phyloP scores from a whole-genome alignment of 1,140 invertebrate species.

The Pachypeltis micranthus region DNA sequence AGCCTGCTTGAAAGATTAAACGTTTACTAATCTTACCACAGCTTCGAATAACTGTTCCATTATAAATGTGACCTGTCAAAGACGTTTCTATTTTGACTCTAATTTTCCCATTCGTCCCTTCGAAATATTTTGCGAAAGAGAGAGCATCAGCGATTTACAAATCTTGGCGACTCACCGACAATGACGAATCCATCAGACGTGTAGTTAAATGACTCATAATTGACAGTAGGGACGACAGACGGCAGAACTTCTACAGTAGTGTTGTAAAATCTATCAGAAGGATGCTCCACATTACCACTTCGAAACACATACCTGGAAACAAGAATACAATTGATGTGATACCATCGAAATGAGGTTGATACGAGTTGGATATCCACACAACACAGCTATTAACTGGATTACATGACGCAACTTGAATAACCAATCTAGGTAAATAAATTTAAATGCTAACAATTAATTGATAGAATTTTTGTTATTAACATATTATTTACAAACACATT shows the following conservation, averaged over 20 bases:
- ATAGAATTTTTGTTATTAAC: too few species aligned
- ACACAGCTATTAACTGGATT: too few species aligned
- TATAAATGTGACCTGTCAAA: too few species aligned
- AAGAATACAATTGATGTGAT: constrained; percentile 23
- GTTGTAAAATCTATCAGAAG: constrained; percentile 80
- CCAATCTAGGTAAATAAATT: too few species aligned
- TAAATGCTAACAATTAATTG: too few species aligned
- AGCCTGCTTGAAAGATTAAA: too few species aligned
- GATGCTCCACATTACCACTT: constrained; percentile 85
- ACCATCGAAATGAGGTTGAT: too few species aligned
- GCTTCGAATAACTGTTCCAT: too few species aligned
- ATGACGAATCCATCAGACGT: constrained; percentile 59
- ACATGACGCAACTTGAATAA: too few species aligned
- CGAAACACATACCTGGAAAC: constrained; percentile 66
- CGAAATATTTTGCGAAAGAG: constrained; percentile 14
- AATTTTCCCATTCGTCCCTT: not conserved
- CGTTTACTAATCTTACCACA: too few species aligned
- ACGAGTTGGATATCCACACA: too few species aligned
- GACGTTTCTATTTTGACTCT: too few species aligned
- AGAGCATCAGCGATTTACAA: constrained; percentile 8
- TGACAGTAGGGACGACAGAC: constrained; percentile 32
- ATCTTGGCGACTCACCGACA: constrained; percentile 43
- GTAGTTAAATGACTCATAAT: constrained; percentile 40
- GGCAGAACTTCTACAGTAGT: constrained; percentile 75
- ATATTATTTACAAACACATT: constrained; percentile 9